These are phyloP conservation scores for Leptothorax acervorum DNA, from an alignment of 2,888 invertebrate species.

Conservation along the genomic window DNA sequence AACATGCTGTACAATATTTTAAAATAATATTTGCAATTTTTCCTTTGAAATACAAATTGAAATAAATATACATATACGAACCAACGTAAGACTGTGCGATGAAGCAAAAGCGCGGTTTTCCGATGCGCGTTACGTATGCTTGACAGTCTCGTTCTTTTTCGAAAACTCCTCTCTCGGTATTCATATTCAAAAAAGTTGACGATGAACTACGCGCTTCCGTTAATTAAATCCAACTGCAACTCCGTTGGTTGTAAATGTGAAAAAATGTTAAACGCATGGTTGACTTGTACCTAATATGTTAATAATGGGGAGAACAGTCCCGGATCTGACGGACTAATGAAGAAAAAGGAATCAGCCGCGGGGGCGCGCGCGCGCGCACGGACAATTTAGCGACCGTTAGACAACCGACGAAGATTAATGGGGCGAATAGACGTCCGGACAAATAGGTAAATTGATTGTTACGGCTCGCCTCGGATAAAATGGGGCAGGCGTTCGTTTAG, in stretches of 20 bases:
- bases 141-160: background rate
- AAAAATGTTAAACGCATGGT: background rate
- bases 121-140: background rate
- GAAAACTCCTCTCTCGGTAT: background rate
- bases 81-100: background rate
- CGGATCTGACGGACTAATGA: background rate
- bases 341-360: conserved; percentile 27
- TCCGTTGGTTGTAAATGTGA: background rate
- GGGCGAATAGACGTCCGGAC: conserved; percentile 35
- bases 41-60: background rate
- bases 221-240: background rate
- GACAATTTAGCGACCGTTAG: conserved; percentile 33
- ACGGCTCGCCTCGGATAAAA: conserved; percentile 44
- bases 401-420: conserved; percentile 48
- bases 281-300: background rate
- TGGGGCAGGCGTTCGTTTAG: background rate
- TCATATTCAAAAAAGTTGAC: background rate
- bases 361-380: background rate
- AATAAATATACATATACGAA: background rate
- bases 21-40: conserved; percentile 10
- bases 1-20: background rate
- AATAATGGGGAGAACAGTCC: background rate
- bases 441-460: conserved; percentile 52
- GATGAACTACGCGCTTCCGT: background rate
- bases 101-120: background rate